Base-by-base conservation (phyloP, 1,140 invertebrate species). In the Druon quercuslanigerum region DNA sequence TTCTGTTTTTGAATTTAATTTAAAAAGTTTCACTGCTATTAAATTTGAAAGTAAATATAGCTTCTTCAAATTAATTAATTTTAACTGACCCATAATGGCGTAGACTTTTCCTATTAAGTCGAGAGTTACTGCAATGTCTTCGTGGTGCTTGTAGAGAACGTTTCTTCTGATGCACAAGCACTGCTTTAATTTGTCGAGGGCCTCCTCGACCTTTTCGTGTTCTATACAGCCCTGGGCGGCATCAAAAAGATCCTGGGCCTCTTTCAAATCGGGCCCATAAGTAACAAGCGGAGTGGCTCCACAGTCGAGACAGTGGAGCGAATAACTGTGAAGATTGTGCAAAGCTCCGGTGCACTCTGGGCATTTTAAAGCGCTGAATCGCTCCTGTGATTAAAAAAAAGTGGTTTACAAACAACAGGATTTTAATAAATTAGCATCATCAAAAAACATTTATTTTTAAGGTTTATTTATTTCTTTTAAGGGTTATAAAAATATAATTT, bases 71-170 rank as follows among this genome's bases (percentile, higher is more conserved):
- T 25, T 25, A 25, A 25, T 25, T 25, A 25, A 25, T 25, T 25
- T 25, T 72, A 77, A 33, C 72, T 84, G 85, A 92, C 93, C 92
- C 78, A 84, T 79, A 50, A 87, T 86, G 33, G 90, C 90, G 79
- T 92, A 92, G 76, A 92, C 92, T 82, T 91, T 90, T 54, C 91
- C 93, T 17, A 94, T 85, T 25, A 89, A 83, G 87, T 94, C 93
- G 46, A 91, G 86, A 12, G 90, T 90, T 71, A 87, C 76, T 17
- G 89, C 87, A 20, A 94, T 80, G 72, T 92, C 87, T 50, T 89
- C 86, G 82, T 94, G 91, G 84, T 92, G 81, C 75, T 90, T 88
- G 66, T 92, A 92, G 52, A 94, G 85, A 54, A 90, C 76, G 51
- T 88, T 87, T 80, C 86, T 83, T 57, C 91, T 85, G 8, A 92